These are phyloP conservation scores for Ceyx margarethae DNA, from an alignment of 2,113 vertebrate species.

Conservation along the genomic window DNA sequence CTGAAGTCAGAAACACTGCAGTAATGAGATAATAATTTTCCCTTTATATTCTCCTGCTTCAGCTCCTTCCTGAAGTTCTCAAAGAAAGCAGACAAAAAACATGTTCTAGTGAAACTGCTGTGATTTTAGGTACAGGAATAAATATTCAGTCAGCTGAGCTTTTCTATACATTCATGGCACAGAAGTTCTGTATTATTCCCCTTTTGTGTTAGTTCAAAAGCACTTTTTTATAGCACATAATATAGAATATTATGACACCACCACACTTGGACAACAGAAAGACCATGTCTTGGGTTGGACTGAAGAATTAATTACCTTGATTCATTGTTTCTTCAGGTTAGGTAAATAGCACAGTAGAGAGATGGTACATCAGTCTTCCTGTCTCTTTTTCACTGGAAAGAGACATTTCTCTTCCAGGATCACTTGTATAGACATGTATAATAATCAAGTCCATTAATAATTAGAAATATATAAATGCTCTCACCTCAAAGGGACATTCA, in stretches of 20 bases:
- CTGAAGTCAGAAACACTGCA: background rate
- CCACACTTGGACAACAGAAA: background rate
- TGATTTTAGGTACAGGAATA: background rate
- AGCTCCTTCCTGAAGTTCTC: constrained; percentile 20
- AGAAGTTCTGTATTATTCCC: background rate
- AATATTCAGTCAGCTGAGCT: background rate
- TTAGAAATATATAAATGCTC: background rate
- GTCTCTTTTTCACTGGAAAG: background rate
- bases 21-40: constrained; percentile 4
- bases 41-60: background rate
- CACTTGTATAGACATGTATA: accelerated
- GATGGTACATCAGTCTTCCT: background rate
- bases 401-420: background rate
- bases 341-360: background rate
- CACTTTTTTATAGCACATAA: background rate
- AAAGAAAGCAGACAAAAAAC: constrained; percentile 37
- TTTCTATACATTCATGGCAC: background rate
- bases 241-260: background rate
- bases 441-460: background rate
- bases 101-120: background rate
- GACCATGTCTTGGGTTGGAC: background rate
- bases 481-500: background rate
- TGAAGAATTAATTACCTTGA: background rate
- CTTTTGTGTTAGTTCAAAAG: background rate
- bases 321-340: background rate